Conservation (phyloP, 2,797 vertebrate species). For the Perodicticus potto region DNA sequence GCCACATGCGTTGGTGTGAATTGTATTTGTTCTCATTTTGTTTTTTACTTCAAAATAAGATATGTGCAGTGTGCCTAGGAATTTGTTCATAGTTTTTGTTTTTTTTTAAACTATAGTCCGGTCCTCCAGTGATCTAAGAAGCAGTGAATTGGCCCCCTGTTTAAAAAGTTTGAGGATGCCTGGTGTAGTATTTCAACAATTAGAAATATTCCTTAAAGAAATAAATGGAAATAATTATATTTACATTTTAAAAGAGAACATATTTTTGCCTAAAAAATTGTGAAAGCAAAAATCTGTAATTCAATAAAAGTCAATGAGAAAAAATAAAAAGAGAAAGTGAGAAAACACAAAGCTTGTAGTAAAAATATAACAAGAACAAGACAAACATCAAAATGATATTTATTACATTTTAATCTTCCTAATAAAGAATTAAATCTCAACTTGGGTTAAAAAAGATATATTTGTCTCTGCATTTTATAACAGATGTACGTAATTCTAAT, state of each 20-base stretch:
- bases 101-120: no score
- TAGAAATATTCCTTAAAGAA: neutral
- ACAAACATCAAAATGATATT: neutral
- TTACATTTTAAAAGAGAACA: neutral
- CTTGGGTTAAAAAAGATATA: neutral
- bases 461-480: neutral
- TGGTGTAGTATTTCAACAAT: neutral
- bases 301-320: neutral
- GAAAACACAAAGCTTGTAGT: neutral
- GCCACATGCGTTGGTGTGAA: no score
- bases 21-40: no score
- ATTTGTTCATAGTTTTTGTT: no score
- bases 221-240: neutral
- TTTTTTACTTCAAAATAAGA: no score
- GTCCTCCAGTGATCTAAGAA: no score
- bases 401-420: neutral
- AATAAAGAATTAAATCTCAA: neutral
- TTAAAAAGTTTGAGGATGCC: no score
- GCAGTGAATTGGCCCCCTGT: no score
- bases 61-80: no score
- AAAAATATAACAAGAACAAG: neutral
- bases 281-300: neutral
- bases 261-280: neutral
- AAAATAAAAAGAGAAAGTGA: neutral
- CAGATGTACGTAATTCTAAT: neutral